phyloP scores from a whole-genome alignment of 2,888 invertebrate genomes.

The Halictus quadricinctus region DNA sequence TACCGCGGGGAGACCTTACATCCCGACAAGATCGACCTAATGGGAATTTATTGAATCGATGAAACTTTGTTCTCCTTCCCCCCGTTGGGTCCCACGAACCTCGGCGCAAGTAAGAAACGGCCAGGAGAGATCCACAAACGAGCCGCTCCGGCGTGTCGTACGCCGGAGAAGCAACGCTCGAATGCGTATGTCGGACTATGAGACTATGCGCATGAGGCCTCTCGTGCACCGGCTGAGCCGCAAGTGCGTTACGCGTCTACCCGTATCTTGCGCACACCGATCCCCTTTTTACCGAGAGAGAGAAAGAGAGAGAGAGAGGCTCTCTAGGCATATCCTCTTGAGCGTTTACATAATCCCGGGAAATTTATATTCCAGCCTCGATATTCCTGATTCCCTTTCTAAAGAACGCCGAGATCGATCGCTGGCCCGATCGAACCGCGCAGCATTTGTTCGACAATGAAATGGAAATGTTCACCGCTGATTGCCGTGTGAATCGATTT shows the following conservation, averaged over 20 bases:
- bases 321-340: conserved; percentile 27
- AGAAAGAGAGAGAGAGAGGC: too few species aligned
- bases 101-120: conserved; percentile 11
- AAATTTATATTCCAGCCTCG: conserved; percentile 49
- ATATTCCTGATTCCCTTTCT: conserved; percentile 46
- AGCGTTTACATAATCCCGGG: conserved; percentile 53
- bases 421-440: not conserved
- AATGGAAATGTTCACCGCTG: conserved; percentile 27
- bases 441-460: conserved; percentile 26
- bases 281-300: conserved; percentile 27
- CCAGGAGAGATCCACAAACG: conserved; percentile 52
- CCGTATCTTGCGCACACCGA: conserved; percentile 31
- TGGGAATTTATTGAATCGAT: conserved; percentile 71
- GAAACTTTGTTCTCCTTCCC: conserved; percentile 64
- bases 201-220: not conserved
- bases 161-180: conserved; percentile 49
- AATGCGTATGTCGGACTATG: conserved; percentile 53
- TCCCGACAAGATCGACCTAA: conserved; percentile 68
- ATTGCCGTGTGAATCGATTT: conserved; percentile 6
- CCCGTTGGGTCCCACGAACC: conserved; percentile 43
- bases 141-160: conserved; percentile 61
- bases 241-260: conserved; percentile 54
- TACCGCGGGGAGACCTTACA: conserved; percentile 58
- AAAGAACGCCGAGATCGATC: conserved; percentile 23
- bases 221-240: not conserved